These are phyloP conservation scores for Ditula angustiorana DNA, from an alignment of 2,888 invertebrate genomes.

Conservation along the genomic window DNA sequence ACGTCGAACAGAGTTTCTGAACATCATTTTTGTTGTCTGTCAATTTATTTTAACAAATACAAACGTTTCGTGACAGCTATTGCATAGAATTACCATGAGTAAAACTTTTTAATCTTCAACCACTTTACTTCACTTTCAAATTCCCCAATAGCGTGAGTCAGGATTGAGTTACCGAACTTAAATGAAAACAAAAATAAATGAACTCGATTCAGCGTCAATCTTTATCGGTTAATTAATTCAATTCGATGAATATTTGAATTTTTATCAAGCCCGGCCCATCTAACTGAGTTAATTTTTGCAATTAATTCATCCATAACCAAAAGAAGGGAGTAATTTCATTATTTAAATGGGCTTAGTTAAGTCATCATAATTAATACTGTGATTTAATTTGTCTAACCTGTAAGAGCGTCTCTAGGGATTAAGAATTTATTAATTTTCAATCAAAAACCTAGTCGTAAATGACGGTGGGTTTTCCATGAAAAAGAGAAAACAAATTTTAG, in stretches of 20 bases:
- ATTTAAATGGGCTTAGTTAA: conserved; percentile 30
- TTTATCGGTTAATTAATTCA: conserved; percentile 43
- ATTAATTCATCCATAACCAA: conserved; percentile 59
- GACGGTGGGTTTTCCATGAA: neutral
- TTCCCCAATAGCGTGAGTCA: conserved; percentile 1
- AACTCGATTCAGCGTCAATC: conserved; percentile 15
- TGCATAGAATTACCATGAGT: conserved; percentile 11
- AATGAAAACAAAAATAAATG: conserved; percentile 35
- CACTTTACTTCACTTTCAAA: conserved; percentile 8
- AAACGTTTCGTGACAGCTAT: neutral
- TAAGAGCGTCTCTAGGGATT: neutral
- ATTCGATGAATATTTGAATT: conserved; percentile 65
- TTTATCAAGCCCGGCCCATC: conserved; percentile 57
- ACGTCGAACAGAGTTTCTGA: neutral
- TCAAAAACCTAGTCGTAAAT: neutral
- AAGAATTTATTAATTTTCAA: neutral
- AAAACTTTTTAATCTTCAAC: conserved; percentile 11
- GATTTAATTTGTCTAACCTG: conserved; percentile 9
- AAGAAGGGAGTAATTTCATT: conserved; percentile 34
- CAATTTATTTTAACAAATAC: neutral
- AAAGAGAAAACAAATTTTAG: neutral
- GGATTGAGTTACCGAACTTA: conserved; percentile 14
- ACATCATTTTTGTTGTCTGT: neutral
- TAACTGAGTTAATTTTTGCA: conserved; percentile 48
- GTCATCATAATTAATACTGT: conserved; percentile 24